Base-by-base conservation (phyloP, 2,797 vertebrate genomes). In the Gymnoscopelus microlampas region DNA sequence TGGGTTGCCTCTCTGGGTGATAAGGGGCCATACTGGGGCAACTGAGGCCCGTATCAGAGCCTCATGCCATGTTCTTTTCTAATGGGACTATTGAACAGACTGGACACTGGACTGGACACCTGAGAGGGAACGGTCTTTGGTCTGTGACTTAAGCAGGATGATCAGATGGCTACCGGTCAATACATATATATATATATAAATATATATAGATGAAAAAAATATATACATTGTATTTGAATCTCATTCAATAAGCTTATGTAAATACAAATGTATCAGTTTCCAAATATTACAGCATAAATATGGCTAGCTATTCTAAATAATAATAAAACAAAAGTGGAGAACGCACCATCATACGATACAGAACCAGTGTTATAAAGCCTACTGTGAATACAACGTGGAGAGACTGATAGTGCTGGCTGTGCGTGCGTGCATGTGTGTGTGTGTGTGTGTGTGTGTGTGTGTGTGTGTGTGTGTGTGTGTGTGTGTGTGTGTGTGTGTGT, bases 241-340 rank as follows among this genome's bases (percentile, higher is more conserved):
- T 86, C 65, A 85, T 86, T 93, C 80, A 82, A 91, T 92, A 93
- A 92, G 91, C 90, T 91, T 86, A 81, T 95, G 93, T 94, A 93
- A 93, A 94, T 94, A 93, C 85, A 91, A 88, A 88, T 92, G 88
- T 93, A 92, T 92, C 85, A 82, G 84, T 92, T 91, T 92, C 87
- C 79, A 87, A 89, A 89, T 94, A 93, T 89, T 91, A 87, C 90
- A 90, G 80, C 86, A 88, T 91, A 91, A 88, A 89, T 91, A 87
- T 91, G 78, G 75, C 92, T 90, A 88, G 87, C 78, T 85, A 91
- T 93, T 93, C 92, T 91, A 88, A 93, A 88, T 89, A 87, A 91
- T 71, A 84, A 86, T 79, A 77, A 80, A 51, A 76, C 74, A 84
- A 73, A 82, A 66, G 74, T 81, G 70, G 74, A 89, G 80, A 83